Percentiles rank a stretch among this genome's conserved stretches.
phyloP scores from a whole-genome alignment of 2,888 invertebrate genomes.

The Heteromyza rotundicornis region DNA sequence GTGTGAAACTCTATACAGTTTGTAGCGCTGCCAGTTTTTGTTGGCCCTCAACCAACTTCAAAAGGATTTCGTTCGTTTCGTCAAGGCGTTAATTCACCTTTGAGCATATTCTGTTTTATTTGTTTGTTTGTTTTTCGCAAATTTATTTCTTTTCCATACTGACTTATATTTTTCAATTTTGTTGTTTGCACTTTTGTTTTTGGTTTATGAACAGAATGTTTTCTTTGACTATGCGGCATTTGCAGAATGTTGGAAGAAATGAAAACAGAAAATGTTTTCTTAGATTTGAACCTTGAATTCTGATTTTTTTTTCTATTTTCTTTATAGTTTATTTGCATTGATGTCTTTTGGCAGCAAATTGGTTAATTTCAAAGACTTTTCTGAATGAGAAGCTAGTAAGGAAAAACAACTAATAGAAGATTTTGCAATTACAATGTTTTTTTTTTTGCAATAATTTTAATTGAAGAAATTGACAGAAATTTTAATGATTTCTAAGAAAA shows the following conservation, averaged over 20 bases:
- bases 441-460: too few relatives aligned
- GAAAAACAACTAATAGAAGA: too few relatives aligned
- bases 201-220: conserved; percentile 14
- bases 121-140: conserved; percentile 20
- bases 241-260: conserved; percentile 9
- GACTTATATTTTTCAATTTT: background rate
- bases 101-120: conserved; percentile 34
- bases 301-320: background rate
- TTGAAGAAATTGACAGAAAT: too few relatives aligned
- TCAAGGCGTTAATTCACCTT: conserved; percentile 29
- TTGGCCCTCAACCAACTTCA: background rate
- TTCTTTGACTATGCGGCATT: background rate
- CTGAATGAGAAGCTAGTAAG: too few relatives aligned
- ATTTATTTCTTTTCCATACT: background rate
- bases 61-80: background rate
- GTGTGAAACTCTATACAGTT: background rate
- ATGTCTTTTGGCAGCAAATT: too few relatives aligned
- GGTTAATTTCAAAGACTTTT: too few relatives aligned
- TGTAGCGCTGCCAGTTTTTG: background rate
- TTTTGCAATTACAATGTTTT: too few relatives aligned
- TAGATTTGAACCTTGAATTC: background rate
- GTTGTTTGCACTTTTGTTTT: background rate
- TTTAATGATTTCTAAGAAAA: too few relatives aligned
- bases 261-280: conserved; percentile 35
- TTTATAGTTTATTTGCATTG: background rate